A percentile compares a stretch with the other conserved stretches of the same genome.
These are phyloP conservation scores for Oreohelix idahoensis DNA, from an alignment of 1,140 invertebrate species.

Conservation along the genomic window DNA sequence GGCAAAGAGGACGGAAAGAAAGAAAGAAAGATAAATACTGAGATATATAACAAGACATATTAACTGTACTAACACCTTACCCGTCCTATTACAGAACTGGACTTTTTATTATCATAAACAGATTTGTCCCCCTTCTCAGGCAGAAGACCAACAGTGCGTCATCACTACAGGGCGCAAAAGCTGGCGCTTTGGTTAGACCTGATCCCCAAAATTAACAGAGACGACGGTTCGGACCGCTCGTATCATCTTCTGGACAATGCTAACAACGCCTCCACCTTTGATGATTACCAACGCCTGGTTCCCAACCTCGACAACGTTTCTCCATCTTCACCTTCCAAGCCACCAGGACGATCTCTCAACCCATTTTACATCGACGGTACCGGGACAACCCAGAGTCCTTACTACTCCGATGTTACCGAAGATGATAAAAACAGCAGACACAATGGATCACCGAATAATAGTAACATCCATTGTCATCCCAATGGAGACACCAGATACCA, in stretches of 20 bases:
- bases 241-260: constrained; percentile 84
- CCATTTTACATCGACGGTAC: constrained; percentile 24
- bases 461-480: not conserved
- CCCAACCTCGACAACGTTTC: constrained; percentile 56
- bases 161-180: constrained; percentile 94
- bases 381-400: constrained; percentile 7
- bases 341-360: constrained; percentile 40
- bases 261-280: constrained; percentile 62
- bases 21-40: no score
- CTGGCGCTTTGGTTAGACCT: constrained; percentile 96
- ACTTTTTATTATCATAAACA: constrained; percentile 22
- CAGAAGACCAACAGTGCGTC: constrained; percentile 78
- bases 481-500: not conserved
- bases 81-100: not conserved
- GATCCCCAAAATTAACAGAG: constrained; percentile 91
- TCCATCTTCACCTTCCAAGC: constrained; percentile 69
- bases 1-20: no score
- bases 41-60: no score
- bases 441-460: not conserved
- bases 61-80: constrained; percentile 4
- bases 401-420: constrained; percentile 49
- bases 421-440: not conserved
- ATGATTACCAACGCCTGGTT: constrained; percentile 62
- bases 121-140: constrained; percentile 35
- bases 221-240: constrained; percentile 82